These are phyloP conservation scores for Girardinichthys multiradiatus DNA, from an alignment of 2,113 vertebrate genomes.

Conservation along the genomic window DNA sequence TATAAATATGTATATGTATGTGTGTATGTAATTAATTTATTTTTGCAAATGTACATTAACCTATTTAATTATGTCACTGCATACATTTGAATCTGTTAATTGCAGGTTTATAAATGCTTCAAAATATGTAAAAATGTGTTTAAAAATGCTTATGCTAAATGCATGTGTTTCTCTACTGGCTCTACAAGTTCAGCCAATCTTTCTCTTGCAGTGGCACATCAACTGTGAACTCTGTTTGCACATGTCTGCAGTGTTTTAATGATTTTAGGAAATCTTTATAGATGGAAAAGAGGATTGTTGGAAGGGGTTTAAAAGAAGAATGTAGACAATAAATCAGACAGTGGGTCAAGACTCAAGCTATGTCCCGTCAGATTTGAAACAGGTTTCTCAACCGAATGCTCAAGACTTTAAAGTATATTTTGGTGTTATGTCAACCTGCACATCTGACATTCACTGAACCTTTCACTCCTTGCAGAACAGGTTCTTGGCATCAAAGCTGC, in stretches of 20 bases:
- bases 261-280: background rate
- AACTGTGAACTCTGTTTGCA: background rate
- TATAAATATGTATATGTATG: no score
- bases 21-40: no score
- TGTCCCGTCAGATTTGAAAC: constrained; percentile 8
- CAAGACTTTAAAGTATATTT: constrained; percentile 32
- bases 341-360: constrained; percentile 6
- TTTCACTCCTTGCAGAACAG: constrained; percentile 47
- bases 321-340: background rate
- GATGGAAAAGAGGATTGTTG: constrained; percentile 1
- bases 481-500: constrained; percentile 59
- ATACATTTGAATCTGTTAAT: background rate
- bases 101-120: background rate
- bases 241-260: background rate
- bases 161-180: background rate
- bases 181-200: background rate
- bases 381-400: constrained; percentile 12
- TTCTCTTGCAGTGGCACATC: background rate
- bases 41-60: background rate
- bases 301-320: background rate
- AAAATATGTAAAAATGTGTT: no score
- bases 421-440: constrained; percentile 37
- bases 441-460: constrained; percentile 51
- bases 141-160: background rate
- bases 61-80: background rate